Evolutionary conservation across 1,140 invertebrate species (phyloP).

Genomic region (Antheraea pernyi): DNA sequence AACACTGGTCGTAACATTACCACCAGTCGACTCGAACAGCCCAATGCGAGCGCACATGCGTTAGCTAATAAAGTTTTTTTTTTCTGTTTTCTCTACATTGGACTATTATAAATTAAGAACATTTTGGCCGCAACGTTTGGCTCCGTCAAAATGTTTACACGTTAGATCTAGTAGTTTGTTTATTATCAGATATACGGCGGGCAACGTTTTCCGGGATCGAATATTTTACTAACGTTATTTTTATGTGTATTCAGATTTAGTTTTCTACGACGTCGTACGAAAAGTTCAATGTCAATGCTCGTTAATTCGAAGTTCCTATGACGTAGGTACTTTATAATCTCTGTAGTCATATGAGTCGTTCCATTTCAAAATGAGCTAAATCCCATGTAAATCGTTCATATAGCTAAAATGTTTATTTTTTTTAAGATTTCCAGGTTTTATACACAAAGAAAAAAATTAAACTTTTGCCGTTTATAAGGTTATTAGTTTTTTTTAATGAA

Average conservation of each 20-base stretch:
- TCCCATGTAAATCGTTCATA: too few species aligned
- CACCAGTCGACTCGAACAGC: conserved; percentile 33
- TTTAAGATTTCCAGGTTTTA: too few species aligned
- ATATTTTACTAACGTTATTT: conserved; percentile 4
- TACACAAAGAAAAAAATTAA: too few species aligned
- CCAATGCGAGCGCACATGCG: conserved; percentile 32
- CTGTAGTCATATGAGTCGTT: background rate
- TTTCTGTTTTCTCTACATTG: conserved; percentile 9
- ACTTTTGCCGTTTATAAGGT: too few species aligned
- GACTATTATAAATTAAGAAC: background rate
- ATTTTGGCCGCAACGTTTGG: background rate
- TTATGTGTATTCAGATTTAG: background rate
- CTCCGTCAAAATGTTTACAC: conserved; percentile 2
- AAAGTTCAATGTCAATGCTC: conserved; percentile 4
- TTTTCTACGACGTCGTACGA: background rate
- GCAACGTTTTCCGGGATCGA: background rate
- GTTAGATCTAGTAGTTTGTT: background rate
- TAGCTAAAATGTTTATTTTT: too few species aligned
- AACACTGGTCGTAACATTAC: conserved; percentile 36
- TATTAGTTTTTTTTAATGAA: too few species aligned
- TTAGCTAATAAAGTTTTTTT: background rate
- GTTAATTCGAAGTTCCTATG: background rate
- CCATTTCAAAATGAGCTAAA: too few species aligned
- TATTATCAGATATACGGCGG: background rate
- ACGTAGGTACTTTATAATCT: background rate